These are phyloP conservation scores for Aphelenchoides bicaudatus DNA, from an alignment of 2,888 invertebrate genomes.

Conservation along the genomic window DNA sequence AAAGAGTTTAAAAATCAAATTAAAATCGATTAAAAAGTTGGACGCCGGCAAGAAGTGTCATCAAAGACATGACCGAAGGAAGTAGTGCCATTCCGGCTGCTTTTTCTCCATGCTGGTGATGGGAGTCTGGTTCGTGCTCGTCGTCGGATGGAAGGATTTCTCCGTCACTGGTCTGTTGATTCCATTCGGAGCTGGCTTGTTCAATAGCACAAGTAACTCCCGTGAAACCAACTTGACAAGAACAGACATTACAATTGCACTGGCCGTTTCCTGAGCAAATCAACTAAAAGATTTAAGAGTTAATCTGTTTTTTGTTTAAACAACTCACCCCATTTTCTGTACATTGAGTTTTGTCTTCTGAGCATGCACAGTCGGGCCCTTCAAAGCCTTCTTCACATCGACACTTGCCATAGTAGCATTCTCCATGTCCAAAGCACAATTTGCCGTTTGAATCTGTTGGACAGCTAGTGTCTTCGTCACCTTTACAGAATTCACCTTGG, in stretches of 20 bases:
- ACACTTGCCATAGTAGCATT: conserved; percentile 53
- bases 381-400: conserved; percentile 50
- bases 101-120: no score
- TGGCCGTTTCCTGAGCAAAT: conserved; percentile 51
- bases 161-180: conserved; percentile 10
- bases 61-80: no score
- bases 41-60: no score
- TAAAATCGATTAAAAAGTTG: no score
- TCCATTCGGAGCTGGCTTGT: conserved; percentile 22
- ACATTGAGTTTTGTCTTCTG: conserved; percentile 40
- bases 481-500: conserved; percentile 54
- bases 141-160: not conserved
- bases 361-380: conserved; percentile 50
- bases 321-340: conserved; percentile 45
- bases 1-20: no score
- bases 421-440: conserved; percentile 50
- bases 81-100: no score
- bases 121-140: no score
- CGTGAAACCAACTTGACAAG: conserved; percentile 53
- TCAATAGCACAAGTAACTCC: conserved; percentile 51
- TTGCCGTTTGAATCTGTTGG: conserved; percentile 43
- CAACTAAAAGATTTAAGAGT: conserved; percentile 36
- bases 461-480: conserved; percentile 49
- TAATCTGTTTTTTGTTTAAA: conserved; percentile 15
- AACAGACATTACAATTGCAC: conserved; percentile 57